A percentile compares a stretch with the other conserved stretches of the same genome.
Conservation (phyloP, 2,113 vertebrate species). For the Chaetops frenatus region DNA sequence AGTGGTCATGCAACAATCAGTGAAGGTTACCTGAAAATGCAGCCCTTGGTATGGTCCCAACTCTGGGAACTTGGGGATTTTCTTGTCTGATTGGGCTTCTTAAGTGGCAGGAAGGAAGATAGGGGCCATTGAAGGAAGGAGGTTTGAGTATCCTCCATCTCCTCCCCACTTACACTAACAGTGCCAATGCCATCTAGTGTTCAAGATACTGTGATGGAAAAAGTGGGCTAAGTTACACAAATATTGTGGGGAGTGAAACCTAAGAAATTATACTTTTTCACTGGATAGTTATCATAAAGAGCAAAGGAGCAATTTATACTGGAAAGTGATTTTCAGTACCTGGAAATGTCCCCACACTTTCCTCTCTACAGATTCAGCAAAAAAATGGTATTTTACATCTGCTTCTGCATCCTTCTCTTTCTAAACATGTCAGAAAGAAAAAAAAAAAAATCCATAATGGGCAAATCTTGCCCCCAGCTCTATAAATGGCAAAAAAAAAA, state of each 20-base stretch:
- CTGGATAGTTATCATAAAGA: neutral
- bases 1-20: neutral
- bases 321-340: neutral
- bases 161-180: neutral
- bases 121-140: neutral
- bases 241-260: neutral
- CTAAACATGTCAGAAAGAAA: neutral
- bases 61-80: neutral
- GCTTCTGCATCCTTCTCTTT: neutral
- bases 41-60: neutral
- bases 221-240: neutral
- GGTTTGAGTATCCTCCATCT: neutral
- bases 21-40: neutral
- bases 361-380: neutral
- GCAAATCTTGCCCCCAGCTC: neutral
- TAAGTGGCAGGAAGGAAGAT: neutral
- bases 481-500: neutral
- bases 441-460: neutral
- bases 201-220: neutral
- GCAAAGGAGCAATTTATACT: neutral
- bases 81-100: neutral
- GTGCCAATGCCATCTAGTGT: slow-evolving; percentile 36
- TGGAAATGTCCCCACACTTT: neutral
- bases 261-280: neutral
- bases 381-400: neutral